phyloP scores from a whole-genome alignment of 2,888 invertebrate species.

The Conomelus anceps region DNA sequence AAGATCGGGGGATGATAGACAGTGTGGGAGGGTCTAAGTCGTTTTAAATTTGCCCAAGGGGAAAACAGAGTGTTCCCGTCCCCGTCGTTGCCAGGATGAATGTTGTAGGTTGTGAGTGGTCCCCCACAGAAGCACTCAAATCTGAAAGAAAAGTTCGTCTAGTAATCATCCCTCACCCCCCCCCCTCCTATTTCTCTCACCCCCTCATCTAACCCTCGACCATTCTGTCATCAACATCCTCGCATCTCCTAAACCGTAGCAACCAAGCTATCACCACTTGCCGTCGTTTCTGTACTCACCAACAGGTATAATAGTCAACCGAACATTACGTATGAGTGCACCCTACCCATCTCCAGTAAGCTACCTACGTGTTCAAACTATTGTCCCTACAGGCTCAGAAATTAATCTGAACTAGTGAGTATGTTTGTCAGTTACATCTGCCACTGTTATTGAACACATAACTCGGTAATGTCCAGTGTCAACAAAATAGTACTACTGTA shows the following conservation, averaged over 20 bases:
- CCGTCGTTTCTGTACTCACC: background rate
- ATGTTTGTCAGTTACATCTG: background rate
- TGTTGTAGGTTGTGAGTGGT: background rate
- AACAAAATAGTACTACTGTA: no score
- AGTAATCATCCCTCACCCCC: background rate
- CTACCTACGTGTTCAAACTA: background rate
- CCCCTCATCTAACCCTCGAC: background rate
- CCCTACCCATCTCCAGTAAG: background rate
- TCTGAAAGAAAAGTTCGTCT: background rate
- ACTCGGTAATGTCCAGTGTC: no score
- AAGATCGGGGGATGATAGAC: background rate
- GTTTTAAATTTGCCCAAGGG: background rate
- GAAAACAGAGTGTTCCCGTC: no score
- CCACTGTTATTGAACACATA: background rate
- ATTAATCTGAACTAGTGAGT: background rate
- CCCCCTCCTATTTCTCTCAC: no score
- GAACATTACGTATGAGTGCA: background rate
- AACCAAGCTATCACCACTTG: background rate
- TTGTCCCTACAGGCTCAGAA: background rate
- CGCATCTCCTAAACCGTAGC: background rate
- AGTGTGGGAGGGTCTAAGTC: background rate
- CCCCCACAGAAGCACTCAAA: background rate
- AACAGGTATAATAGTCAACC: background rate
- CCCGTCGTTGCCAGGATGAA: no score
- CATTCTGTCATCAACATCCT: background rate